Percentiles rank a stretch among this genome's conserved stretches.
Conservation (phyloP, 2,113 vertebrate species). For the Stercorarius parasiticus region DNA sequence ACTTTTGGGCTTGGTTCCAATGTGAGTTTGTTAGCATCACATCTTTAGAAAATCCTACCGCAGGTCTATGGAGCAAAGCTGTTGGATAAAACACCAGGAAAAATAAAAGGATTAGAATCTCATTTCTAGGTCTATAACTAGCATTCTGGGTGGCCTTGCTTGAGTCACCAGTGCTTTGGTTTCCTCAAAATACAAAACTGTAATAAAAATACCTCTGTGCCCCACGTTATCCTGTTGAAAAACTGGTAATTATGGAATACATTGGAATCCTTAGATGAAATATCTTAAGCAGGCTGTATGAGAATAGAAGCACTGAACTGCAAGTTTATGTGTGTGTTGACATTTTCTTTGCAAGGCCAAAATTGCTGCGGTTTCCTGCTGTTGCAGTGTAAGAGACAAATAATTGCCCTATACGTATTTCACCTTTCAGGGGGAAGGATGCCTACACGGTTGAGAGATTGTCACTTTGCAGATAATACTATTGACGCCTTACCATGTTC, state of each 20-base stretch:
- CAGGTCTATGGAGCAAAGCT: background rate
- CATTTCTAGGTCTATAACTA: background rate
- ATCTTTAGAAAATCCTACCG: constrained; percentile 1
- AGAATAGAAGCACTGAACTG: background rate
- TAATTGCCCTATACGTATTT: background rate
- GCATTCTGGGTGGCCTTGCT: background rate
- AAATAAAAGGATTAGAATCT: background rate
- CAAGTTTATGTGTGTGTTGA: background rate
- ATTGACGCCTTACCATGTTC: background rate
- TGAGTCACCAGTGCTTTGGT: background rate
- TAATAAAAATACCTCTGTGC: background rate
- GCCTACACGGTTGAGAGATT: background rate
- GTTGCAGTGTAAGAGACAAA: background rate
- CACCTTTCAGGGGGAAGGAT: background rate
- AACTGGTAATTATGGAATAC: background rate
- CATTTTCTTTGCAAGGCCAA: background rate
- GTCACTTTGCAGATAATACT: background rate
- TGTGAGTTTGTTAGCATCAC: background rate
- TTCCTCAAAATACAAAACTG: background rate
- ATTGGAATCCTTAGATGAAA: background rate
- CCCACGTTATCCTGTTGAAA: background rate
- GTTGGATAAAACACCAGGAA: background rate
- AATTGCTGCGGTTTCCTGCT: background rate
- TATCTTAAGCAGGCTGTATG: background rate
- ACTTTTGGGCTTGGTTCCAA: constrained; percentile 3